A percentile compares a stretch with the other conserved stretches of the same genome.
phyloP scores from a whole-genome alignment of 2,888 invertebrate species.

The Euphydryas editha region DNA sequence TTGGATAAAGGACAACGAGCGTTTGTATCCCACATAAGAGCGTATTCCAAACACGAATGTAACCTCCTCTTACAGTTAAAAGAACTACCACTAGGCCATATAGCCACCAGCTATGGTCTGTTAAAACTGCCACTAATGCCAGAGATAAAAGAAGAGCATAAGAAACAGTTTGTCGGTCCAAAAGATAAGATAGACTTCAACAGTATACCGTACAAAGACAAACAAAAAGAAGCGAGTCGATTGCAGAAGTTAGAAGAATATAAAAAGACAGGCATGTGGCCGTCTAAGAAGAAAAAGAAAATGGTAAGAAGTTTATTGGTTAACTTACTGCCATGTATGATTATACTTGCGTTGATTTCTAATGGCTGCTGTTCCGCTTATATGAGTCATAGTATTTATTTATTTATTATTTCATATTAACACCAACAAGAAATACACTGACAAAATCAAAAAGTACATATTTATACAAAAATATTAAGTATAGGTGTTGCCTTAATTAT shows the following conservation, averaged over 20 bases:
- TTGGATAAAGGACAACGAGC: slow-evolving; percentile 95
- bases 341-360: too few relatives aligned
- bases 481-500: too few relatives aligned
- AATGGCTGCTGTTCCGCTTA: background rate
- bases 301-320: slow-evolving; percentile 56
- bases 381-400: background rate
- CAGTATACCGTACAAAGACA: slow-evolving; percentile 90
- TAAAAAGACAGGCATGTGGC: slow-evolving; percentile 90
- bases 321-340: background rate
- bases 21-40: slow-evolving; percentile 97
- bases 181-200: slow-evolving; percentile 87
- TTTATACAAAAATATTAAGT: too few relatives aligned
- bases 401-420: too few relatives aligned
- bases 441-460: too few relatives aligned
- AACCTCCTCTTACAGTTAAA: slow-evolving; percentile 93
- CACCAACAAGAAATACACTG: too few relatives aligned
- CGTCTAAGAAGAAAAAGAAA: slow-evolving; percentile 84
- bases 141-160: slow-evolving; percentile 89
- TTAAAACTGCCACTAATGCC: slow-evolving; percentile 97
- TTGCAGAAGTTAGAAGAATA: slow-evolving; percentile 88
- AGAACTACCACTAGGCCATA: slow-evolving; percentile 90
- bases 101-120: slow-evolving; percentile 95
- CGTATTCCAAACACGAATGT: slow-evolving; percentile 98
- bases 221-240: slow-evolving; percentile 89
- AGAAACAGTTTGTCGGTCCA: slow-evolving; percentile 76